Conservation (phyloP, 2,797 vertebrate species). For the Halcyon smyrnensis region DNA sequence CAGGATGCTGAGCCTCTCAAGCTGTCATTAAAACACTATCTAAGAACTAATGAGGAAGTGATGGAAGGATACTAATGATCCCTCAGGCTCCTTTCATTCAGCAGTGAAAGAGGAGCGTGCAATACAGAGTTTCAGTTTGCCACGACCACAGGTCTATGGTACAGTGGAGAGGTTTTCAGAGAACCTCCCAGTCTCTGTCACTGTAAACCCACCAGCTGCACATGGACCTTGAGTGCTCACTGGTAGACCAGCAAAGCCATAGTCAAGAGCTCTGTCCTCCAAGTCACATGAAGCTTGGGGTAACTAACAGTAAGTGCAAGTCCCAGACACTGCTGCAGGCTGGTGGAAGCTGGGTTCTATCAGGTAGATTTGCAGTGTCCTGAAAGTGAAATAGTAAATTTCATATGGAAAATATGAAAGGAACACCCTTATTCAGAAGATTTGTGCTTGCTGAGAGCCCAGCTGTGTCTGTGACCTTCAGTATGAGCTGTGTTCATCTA, state of each 20-base stretch:
- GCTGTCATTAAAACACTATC: constrained; percentile 85
- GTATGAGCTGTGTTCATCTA: not conserved
- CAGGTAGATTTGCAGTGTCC: not conserved
- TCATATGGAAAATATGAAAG: not conserved
- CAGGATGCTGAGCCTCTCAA: constrained; percentile 80
- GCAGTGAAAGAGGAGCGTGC: not conserved
- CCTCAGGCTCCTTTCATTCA: constrained; percentile 68
- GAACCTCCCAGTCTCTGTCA: not conserved
- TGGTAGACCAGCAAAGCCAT: not conserved
- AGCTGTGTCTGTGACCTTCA: not conserved
- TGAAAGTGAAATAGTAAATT: not conserved
- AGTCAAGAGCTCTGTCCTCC: not conserved
- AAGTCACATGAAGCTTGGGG: accelerated
- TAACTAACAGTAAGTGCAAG: not conserved
- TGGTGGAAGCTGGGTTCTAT: not conserved
- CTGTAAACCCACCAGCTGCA: not conserved
- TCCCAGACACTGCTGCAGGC: not conserved
- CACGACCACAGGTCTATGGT: not conserved
- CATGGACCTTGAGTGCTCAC: not conserved
- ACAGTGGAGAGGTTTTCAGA: not conserved
- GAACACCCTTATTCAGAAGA: not conserved
- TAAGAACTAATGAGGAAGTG: constrained; percentile 86
- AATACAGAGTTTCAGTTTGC: constrained; percentile 2
- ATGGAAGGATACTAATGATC: constrained; percentile 81
- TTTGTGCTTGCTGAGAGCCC: not conserved